These are phyloP conservation scores for Aphelinus atriplicis DNA, from an alignment of 1,140 invertebrate genomes.

Conservation along the genomic window DNA sequence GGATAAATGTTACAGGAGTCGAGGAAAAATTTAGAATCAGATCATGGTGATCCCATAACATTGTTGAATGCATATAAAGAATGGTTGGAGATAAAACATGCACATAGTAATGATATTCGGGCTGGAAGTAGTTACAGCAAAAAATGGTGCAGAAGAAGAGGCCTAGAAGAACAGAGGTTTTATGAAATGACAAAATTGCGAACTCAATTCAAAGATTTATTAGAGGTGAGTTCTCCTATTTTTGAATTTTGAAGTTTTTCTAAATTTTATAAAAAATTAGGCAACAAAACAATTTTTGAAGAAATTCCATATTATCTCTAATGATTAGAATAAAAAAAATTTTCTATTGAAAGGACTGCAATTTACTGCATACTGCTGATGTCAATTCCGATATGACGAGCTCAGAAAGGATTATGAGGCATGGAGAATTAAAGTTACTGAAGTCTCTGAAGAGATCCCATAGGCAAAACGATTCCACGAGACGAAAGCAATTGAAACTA, in stretches of 20 bases:
- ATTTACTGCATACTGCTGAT: slow-evolving; percentile 70
- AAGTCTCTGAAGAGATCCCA: slow-evolving; percentile 78
- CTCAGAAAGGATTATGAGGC: slow-evolving; percentile 79
- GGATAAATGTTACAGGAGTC: slow-evolving; percentile 69
- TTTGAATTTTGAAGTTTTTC: slow-evolving; percentile 9
- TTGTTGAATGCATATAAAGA: slow-evolving; percentile 88
- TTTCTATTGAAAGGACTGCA: slow-evolving; percentile 70
- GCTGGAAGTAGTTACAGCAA: slow-evolving; percentile 65
- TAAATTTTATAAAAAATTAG: slow-evolving; percentile 16
- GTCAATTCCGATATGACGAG: slow-evolving; percentile 72
- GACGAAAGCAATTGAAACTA: slow-evolving; percentile 80
- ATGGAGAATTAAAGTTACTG: slow-evolving; percentile 89
- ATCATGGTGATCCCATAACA: slow-evolving; percentile 96
- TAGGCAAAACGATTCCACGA: slow-evolving; percentile 69
- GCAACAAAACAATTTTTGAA: slow-evolving; percentile 21
- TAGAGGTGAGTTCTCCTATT: slow-evolving; percentile 69
- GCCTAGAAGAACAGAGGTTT: slow-evolving; percentile 94
- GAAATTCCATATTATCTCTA: slow-evolving; percentile 25
- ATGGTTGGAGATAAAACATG: slow-evolving; percentile 85
- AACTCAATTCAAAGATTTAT: slow-evolving; percentile 86
- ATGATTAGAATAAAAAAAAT: slow-evolving; percentile 27
- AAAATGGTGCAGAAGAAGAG: slow-evolving; percentile 88
- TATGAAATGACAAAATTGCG: slow-evolving; percentile 96
- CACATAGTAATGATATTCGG: slow-evolving; percentile 54
- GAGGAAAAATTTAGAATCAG: slow-evolving; percentile 85